Evolutionary conservation across 2,888 invertebrate genomes (phyloP).

Genomic region (Lordiphosa fenestrarum): DNA sequence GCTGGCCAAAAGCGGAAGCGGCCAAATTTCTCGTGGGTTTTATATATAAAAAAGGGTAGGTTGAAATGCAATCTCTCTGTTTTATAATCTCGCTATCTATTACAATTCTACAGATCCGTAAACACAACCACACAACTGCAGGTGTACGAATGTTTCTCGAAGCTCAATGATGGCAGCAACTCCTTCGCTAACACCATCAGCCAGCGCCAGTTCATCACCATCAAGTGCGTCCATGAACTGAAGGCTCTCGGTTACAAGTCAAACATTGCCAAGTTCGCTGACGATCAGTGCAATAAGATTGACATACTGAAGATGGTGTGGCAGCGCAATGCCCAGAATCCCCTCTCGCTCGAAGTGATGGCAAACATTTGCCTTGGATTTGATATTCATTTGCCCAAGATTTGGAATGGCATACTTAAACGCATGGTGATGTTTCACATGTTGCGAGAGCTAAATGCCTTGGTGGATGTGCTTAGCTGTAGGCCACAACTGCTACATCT

Average conservation of each 20-base stretch:
- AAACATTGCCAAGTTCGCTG: constrained; percentile 78
- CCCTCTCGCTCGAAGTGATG: constrained; percentile 76
- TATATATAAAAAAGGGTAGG: constrained; percentile 78
- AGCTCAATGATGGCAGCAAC: constrained; percentile 76
- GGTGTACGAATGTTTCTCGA: constrained; percentile 79
- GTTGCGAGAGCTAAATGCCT: constrained; percentile 75
- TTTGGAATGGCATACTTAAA: constrained; percentile 80
- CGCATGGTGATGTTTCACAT: constrained; percentile 80
- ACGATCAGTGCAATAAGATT: constrained; percentile 79
- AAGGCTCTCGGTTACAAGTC: constrained; percentile 79
- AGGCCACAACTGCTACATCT: constrained; percentile 71
- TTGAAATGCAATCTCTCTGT: neutral
- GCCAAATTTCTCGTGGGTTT: constrained; percentile 76
- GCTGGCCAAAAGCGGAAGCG: constrained; percentile 77
- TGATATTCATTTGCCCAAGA: constrained; percentile 77
- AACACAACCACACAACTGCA: constrained; percentile 78
- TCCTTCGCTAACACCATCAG: constrained; percentile 72
- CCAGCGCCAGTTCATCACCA: constrained; percentile 77
- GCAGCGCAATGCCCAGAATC: constrained; percentile 77
- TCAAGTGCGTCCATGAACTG: constrained; percentile 79
- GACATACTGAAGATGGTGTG: constrained; percentile 78
- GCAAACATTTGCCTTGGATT: constrained; percentile 79
- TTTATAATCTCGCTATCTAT: neutral
- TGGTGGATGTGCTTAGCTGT: constrained; percentile 78
- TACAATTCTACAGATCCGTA: constrained; percentile 42